Base-by-base conservation (phyloP, 1,140 invertebrate species). In the Saccostrea glomerata region DNA sequence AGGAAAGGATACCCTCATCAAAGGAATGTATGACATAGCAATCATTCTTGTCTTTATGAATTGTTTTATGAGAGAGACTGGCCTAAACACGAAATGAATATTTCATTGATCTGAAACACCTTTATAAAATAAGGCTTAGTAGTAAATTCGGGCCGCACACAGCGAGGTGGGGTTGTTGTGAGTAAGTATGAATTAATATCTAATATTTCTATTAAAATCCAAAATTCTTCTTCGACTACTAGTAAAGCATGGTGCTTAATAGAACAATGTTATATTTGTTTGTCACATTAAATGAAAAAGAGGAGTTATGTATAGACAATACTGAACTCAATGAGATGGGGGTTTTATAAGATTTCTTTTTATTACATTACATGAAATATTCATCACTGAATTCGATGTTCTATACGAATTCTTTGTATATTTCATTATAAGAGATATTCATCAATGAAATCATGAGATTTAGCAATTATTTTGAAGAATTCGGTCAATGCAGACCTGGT, bases 1-100 rank as follows among this genome's bases (percentile, higher is more conserved):
- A 7, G 25, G 9, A 12, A 12, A 77, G 1, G 70, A 36, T 77
- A 77, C 25, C 70, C 70, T 23, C 25, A 36, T 30, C 30, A 25
- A 77, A 77, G 30, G 70, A 25, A 36, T 4, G 36, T 30, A 77
- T 77, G 70, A 77, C 70, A 77, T 77, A 25, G 25, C 70, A 77
- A 77, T 77, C 70, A 77, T 36, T 30, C 25, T 36, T 77, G 70
- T 77, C 70, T 30, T 5, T 77, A 77, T 77, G 9, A 30, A 77
- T 36, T 77, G 70, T 77, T 77, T 77, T 25, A 77, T 25, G 12
- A 36, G 23, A 25, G 25, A 77, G 25, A 77, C 25, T 30, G 25
- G 30, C 70, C 70, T 30, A 77, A 25, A 77, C 70, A 12, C 4
- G 12, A 15, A 17, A 36, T 77, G 30, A 17, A 36, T 30, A 77